phyloP scores from a whole-genome alignment of 2,888 invertebrate genomes.

The Chouioia cunea region DNA sequence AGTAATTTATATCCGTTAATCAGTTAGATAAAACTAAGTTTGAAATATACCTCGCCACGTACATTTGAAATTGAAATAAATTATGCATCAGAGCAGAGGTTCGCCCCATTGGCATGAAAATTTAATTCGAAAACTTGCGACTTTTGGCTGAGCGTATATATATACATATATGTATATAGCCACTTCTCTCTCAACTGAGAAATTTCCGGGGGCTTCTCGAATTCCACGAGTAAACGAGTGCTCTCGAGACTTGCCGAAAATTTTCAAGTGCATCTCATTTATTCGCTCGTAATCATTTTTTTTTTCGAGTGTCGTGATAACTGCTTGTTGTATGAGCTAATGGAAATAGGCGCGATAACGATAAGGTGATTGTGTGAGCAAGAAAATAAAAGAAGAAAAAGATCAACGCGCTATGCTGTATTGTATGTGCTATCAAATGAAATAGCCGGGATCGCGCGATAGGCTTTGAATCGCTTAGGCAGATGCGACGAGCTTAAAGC shows the following conservation, averaged over 20 bases:
- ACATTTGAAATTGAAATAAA: too few relatives aligned
- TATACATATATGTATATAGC: not conserved
- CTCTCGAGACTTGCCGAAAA: too few relatives aligned
- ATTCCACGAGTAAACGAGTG: too few relatives aligned
- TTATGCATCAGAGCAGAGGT: too few relatives aligned
- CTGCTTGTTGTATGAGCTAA: slow-evolving; percentile 29
- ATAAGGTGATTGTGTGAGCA: slow-evolving; percentile 35
- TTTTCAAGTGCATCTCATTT: too few relatives aligned
- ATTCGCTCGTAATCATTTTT: too few relatives aligned
- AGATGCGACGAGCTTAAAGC: not conserved
- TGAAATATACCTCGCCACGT: too few relatives aligned
- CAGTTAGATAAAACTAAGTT: too few relatives aligned
- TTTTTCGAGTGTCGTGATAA: slow-evolving; percentile 13
- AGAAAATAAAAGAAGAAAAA: not conserved
- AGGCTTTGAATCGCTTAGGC: slow-evolving; percentile 12
- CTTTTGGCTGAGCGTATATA: too few relatives aligned
- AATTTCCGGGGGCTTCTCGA: not conserved
- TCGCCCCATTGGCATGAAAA: too few relatives aligned
- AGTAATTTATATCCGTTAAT: too few relatives aligned
- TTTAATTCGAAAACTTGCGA: too few relatives aligned
- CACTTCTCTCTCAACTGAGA: not conserved
- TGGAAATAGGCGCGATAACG: slow-evolving; percentile 37
- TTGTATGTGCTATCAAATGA: slow-evolving; percentile 31
- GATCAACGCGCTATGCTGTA: slow-evolving; percentile 1
- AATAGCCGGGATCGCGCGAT: slow-evolving; percentile 12